Conservation (phyloP, 1,140 invertebrate genomes). For the Leptestheria dahalacensis region DNA sequence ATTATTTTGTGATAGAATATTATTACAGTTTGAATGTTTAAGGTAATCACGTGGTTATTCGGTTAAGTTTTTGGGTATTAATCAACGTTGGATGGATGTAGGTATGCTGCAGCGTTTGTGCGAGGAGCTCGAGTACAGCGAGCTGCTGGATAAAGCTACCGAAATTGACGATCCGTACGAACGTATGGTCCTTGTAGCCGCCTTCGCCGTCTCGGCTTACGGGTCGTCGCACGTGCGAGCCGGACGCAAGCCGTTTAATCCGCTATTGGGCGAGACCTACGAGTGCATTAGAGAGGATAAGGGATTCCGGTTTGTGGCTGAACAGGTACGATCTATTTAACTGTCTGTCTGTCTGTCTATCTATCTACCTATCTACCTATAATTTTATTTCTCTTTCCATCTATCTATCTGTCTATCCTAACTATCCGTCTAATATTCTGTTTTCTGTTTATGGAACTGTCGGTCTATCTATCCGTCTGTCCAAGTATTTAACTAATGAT, state of each 20-base stretch:
- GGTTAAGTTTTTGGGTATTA: not conserved
- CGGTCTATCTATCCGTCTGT: too few relatives aligned
- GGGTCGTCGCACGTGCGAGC: slow-evolving; percentile 58
- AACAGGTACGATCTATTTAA: slow-evolving; percentile 36
- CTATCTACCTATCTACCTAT: too few relatives aligned
- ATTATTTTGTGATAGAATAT: too few relatives aligned
- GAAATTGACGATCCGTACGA: slow-evolving; percentile 44
- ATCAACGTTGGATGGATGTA: not conserved
- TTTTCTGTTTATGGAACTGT: too few relatives aligned
- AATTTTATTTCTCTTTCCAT: slow-evolving; percentile 5
- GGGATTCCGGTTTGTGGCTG: slow-evolving; percentile 55
- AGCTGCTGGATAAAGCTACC: slow-evolving; percentile 56
- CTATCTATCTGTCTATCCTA: too few relatives aligned
- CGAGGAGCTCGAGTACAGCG: slow-evolving; percentile 71
- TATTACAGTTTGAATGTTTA: too few relatives aligned
- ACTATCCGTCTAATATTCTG: too few relatives aligned
- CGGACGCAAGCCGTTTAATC: slow-evolving; percentile 78
- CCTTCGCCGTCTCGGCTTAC: slow-evolving; percentile 71
- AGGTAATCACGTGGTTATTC: too few relatives aligned
- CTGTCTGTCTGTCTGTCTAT: not conserved
- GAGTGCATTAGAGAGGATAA: slow-evolving; percentile 60
- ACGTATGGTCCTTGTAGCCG: slow-evolving; percentile 56
- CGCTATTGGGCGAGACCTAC: slow-evolving; percentile 68
- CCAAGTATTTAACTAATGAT: too few relatives aligned
- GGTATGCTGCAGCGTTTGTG: slow-evolving; percentile 43